Percentiles rank a stretch among this genome's conserved stretches.
These are phyloP conservation scores for Ciconia nigra DNA, from an alignment of 2,797 vertebrate species.

Conservation along the genomic window DNA sequence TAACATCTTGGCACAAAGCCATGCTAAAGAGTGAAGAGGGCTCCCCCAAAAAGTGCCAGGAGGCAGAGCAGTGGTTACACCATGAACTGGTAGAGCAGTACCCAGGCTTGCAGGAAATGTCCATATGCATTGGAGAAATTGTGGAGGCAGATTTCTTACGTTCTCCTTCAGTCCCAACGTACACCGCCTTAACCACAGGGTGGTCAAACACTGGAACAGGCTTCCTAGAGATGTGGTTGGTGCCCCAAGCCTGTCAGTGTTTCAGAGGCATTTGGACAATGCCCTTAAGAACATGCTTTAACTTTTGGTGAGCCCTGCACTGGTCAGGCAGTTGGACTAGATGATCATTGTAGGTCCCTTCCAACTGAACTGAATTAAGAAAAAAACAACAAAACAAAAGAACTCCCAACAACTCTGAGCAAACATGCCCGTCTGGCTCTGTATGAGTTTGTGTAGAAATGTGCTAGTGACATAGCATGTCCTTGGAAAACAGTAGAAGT, in stretches of 20 bases:
- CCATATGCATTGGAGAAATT: not conserved
- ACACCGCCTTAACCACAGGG: not conserved
- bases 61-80: not conserved
- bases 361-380: not conserved
- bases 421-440: not conserved
- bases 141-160: not conserved
- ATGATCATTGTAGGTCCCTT: not conserved
- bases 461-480: not conserved
- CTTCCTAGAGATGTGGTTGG: not conserved
- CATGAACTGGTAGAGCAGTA: not conserved
- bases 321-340: not conserved
- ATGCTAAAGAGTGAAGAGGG: not conserved
- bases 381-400: not conserved
- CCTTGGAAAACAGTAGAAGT: not conserved
- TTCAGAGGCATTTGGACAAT: not conserved
- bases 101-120: not conserved
- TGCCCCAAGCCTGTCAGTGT: not conserved
- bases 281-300: not conserved
- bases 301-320: not conserved
- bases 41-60: not conserved
- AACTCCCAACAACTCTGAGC: rapidly evolving
- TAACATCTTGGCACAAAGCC: not conserved
- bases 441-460: not conserved
- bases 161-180: not conserved
- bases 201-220: not conserved